A percentile compares a stretch with the other conserved stretches of the same genome.
Evolutionary conservation across 92 coral and sea anemone genomes (phyloP).

Genomic region (Pocillopora grandis): DNA sequence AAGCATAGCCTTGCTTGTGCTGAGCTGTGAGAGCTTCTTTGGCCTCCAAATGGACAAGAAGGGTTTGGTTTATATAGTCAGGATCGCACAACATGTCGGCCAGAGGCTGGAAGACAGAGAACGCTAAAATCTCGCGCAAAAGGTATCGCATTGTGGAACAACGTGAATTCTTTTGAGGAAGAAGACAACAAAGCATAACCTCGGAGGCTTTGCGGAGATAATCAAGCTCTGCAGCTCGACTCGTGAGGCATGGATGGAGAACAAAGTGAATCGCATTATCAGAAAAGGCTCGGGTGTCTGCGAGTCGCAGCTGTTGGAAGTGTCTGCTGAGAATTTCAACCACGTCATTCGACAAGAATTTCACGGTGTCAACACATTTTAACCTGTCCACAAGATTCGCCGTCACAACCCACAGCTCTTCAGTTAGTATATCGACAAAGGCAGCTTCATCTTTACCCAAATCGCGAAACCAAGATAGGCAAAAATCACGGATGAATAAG

Average conservation of each 20-base stretch:
- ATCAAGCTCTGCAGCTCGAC: constrained; percentile 73
- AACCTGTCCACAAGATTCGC: constrained; percentile 77
- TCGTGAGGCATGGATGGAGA: constrained; percentile 87
- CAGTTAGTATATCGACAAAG: constrained; percentile 85
- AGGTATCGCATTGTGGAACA: constrained; percentile 81
- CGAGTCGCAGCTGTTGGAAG: constrained; percentile 88
- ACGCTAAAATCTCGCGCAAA: constrained; percentile 88
- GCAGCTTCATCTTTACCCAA: constrained; percentile 96
- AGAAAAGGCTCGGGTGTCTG: constrained; percentile 76
- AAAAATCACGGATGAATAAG: constrained; percentile 90
- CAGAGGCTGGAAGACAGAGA: constrained; percentile 89
- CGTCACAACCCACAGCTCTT: constrained; percentile 87
- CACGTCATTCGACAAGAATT: constrained; percentile 89
- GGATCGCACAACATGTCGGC: constrained; percentile 97
- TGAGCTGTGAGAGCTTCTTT: constrained; percentile 88
- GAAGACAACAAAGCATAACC: constrained; percentile 77
- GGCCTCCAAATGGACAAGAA: constrained; percentile 84
- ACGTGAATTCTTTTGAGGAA: constrained; percentile 74
- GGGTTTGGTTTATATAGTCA: constrained; percentile 91
- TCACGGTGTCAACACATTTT: constrained; percentile 83
- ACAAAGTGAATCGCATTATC: constrained; percentile 85
- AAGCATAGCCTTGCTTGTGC: constrained; percentile 98
- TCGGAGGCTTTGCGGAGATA: constrained; percentile 85
- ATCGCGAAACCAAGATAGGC: constrained; percentile 93
- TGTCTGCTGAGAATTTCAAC: constrained; percentile 89